Evolutionary conservation across 2,113 vertebrate genomes (phyloP), one percentile per base, ranked within the genome.

Genomic region (Numida meleagris): DNA sequence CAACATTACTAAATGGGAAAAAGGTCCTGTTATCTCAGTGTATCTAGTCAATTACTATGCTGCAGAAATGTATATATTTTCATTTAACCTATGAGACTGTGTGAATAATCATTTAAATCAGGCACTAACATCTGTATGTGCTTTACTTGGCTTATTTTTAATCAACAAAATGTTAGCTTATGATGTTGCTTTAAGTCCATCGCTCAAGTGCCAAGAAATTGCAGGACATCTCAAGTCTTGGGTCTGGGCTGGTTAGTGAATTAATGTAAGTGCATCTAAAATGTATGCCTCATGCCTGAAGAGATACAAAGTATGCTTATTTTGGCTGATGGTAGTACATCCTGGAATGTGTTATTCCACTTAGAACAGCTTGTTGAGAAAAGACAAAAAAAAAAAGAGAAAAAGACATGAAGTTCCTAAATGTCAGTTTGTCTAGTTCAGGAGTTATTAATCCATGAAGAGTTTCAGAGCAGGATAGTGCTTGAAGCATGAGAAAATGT

Each of bases 101-200:
- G 62, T 79, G 91, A 92, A 91, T 90, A 93, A 86, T 82, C 72
- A 93, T 88, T 96, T 88, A 88, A 91, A 93, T 67, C 78, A 95
- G 83, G 48, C 38, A 94, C 74, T 92, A 85, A 95, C 84, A 96
- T 96, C 93, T 95, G 82, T 78, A 94, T 96, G 83, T 92, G 81
- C 86, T 96, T 97, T 96, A 82, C 65, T 95, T 95, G 89, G 80
- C 88, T 92, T 94, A 36, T 77, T 96, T 95, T 96, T 95, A 92
- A 95, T 95, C 82, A 97, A 80, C 91, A 89, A 93, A 82, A 77
- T 94, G 88, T 96, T 94, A 94, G 82, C 34, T 62, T 90, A 61
- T 88, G 85, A 93, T 93, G 76, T 58, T 90, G 75, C 86, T 88
- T 45, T 74, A 94, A 94, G 79, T 70, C 74, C 65, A 86, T 45